Conservation (phyloP, 2,888 invertebrate genomes). For the Hipparchia semele region DNA sequence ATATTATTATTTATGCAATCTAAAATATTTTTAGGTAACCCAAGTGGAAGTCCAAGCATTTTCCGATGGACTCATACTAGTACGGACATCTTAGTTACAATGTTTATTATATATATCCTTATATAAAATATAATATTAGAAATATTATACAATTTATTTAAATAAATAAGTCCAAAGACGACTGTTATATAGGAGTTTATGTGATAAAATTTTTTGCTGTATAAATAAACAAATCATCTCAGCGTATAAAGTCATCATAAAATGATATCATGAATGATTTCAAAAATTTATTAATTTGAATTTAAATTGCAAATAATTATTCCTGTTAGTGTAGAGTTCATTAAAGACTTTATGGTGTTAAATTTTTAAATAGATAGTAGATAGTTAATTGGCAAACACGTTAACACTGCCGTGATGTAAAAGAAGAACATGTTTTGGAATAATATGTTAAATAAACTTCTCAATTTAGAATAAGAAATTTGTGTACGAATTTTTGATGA, state of each 20-base stretch:
- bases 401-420: constrained; percentile 74
- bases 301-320: constrained; percentile 23
- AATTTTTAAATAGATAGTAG: constrained; percentile 41
- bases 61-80: constrained; percentile 70
- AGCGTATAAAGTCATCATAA: constrained; percentile 51
- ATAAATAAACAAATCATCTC: constrained; percentile 60
- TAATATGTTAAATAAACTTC: constrained; percentile 52
- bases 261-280: constrained; percentile 52
- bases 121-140: constrained; percentile 44
- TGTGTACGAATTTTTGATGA: constrained; percentile 78
- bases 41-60: constrained; percentile 78
- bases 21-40: constrained; percentile 80
- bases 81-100: constrained; percentile 66
- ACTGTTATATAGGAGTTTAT: constrained; percentile 76
- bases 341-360: constrained; percentile 39
- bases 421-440: constrained; percentile 56
- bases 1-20: constrained; percentile 63
- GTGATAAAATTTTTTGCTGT: constrained; percentile 77
- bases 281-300: constrained; percentile 19
- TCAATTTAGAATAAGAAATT: constrained; percentile 58
- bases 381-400: constrained; percentile 46
- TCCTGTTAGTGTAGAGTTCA: constrained; percentile 34
- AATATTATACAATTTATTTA: constrained; percentile 50
- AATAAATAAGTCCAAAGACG: constrained; percentile 68
- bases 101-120: constrained; percentile 55